These are phyloP conservation scores for Scaptomyza caliginosa DNA, from an alignment of 2,888 invertebrate species.

Conservation along the genomic window DNA sequence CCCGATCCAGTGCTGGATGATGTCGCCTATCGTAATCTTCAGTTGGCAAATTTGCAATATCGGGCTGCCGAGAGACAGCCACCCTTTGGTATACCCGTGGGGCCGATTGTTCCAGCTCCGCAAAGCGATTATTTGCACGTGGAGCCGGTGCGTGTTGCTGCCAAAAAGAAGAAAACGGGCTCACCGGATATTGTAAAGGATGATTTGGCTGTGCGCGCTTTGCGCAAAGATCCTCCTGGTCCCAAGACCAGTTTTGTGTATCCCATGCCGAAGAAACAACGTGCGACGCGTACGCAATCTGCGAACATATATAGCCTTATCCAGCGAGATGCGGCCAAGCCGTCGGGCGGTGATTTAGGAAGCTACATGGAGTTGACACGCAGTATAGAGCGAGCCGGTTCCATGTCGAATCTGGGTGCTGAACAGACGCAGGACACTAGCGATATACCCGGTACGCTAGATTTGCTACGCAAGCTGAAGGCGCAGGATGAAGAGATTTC, in stretches of 20 bases:
- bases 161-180: conserved; percentile 81
- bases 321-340: conserved; percentile 86
- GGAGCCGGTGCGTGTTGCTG: conserved; percentile 84
- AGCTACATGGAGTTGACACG: conserved; percentile 86
- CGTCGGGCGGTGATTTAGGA: conserved; percentile 85
- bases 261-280: conserved; percentile 88
- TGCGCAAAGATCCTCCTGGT: conserved; percentile 90
- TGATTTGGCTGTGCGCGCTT: conserved; percentile 93
- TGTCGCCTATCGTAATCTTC: conserved; percentile 92
- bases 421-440: conserved; percentile 36
- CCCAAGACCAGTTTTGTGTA: conserved; percentile 73
- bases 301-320: conserved; percentile 93
- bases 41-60: conserved; percentile 89
- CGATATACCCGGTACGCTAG: conserved; percentile 81
- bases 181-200: conserved; percentile 92
- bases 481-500: conserved; percentile 72
- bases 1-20: conserved; percentile 94
- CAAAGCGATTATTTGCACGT: conserved; percentile 94
- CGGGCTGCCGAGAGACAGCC: conserved; percentile 92
- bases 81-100: conserved; percentile 95
- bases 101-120: conserved; percentile 91
- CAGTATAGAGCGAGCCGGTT: conserved; percentile 87
- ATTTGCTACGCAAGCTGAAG: conserved; percentile 78
- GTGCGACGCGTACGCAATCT: conserved; percentile 92
- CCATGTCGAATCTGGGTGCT: conserved; percentile 86